Base-by-base conservation (phyloP, 2,888 invertebrate species). In the Eupithecia exiguata region DNA sequence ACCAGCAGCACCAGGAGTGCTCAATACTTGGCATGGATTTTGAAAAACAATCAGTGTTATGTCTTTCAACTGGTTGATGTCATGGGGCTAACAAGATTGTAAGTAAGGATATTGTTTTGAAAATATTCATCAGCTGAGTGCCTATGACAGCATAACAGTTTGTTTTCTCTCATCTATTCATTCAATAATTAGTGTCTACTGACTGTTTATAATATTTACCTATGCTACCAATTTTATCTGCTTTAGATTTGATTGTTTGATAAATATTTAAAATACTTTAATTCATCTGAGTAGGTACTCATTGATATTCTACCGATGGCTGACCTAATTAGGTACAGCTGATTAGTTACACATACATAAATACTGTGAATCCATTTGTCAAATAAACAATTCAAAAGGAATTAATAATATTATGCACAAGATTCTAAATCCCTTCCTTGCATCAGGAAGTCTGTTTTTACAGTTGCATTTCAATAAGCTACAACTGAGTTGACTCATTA, bases 1-100 rank as follows among this genome's bases (percentile, higher is more conserved):
- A 12, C 21, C 58, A 58, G 58, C 21, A 18, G 79, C 46, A 5
- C 0, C 46, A 58, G 58, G 21, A 25, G 79, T 80, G 80, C 76
- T 72, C 79, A 80, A 80, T 78, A 80, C 79, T 84, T 86, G 83
- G 82, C 85, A 84, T 79, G 43, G 78, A 77, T 81, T 80, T 76
- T n/a, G 77, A 75, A 58, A 71, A 75, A 82, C 81, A 83, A 81
- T 76, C 80, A 82, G 83, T 82, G 81, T 70, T 74, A 10, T 40
- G n/a, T 74, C 53, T 70, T 74, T 78, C 69, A 77, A 77, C 71
- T 74, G 63, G 75, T 74, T 74, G 30, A 63, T 76, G 69, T 79
- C 73, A 74, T 78, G 77, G 69, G 70, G 70, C 73, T 79, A 77
- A 79, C 77, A 46, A 74, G 70, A 69, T 70, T 80, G 18, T n/a